phyloP scores from a whole-genome alignment of 2,888 invertebrate species.

The Chironomus riparius region DNA sequence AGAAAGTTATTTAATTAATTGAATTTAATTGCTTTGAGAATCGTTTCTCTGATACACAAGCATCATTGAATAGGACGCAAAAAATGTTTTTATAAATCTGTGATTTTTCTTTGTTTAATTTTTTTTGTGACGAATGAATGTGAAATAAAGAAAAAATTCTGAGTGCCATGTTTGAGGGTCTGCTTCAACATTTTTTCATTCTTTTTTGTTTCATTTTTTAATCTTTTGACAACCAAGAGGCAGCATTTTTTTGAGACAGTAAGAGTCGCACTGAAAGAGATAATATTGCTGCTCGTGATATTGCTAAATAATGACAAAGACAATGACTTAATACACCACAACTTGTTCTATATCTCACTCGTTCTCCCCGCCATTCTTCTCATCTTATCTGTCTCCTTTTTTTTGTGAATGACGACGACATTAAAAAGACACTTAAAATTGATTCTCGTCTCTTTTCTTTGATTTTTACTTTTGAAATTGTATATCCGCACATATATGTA shows the following conservation, averaged over 20 bases:
- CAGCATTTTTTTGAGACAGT: no score
- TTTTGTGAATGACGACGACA: not conserved
- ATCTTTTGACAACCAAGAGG: not conserved
- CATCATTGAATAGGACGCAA: no score
- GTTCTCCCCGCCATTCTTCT: not conserved
- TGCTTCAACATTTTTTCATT: not conserved
- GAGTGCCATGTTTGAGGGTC: not conserved
- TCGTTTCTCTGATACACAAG: not conserved
- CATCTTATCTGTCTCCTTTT: not conserved
- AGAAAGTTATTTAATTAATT: conserved; percentile 16
- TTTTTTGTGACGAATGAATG: not conserved
- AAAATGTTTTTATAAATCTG: not conserved
- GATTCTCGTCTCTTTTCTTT: not conserved
- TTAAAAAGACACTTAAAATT: not conserved
- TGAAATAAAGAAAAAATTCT: no score
- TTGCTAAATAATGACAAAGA: not conserved
- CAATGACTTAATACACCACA: not conserved
- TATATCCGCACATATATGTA: not conserved
- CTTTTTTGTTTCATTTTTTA: not conserved
- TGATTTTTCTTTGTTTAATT: not conserved
- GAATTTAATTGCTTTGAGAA: conserved; percentile 18
- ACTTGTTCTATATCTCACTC: not conserved
- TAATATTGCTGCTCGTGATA: not conserved
- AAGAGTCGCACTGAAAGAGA: not conserved
- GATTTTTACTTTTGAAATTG: not conserved